Evolutionary conservation across 2,797 vertebrate genomes (phyloP).

Genomic region (Acrossocheilus fasciatus): DNA sequence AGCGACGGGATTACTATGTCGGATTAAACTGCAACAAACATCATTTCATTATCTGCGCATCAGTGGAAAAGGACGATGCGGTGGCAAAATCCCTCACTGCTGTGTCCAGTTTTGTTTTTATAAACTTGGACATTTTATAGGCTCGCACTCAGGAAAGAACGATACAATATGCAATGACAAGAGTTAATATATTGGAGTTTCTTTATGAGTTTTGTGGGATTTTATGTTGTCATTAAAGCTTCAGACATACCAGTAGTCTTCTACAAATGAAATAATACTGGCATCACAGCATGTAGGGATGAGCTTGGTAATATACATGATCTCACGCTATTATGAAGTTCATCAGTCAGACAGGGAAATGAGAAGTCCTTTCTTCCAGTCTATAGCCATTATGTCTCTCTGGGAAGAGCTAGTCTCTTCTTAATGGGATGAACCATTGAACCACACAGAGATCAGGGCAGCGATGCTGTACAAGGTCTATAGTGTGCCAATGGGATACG

Average conservation of each 20-base stretch:
- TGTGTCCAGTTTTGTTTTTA: slow-evolving; percentile 1
- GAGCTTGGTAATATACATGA: slow-evolving; percentile 1
- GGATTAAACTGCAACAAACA: slow-evolving; percentile 52
- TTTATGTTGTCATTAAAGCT: slow-evolving; percentile 33
- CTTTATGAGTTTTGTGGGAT: slow-evolving; percentile 4
- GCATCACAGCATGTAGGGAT: slow-evolving; percentile 35
- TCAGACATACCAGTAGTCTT: slow-evolving; percentile 20
- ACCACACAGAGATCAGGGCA: slow-evolving; percentile 54
- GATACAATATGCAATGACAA: not conserved
- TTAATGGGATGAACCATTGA: slow-evolving; percentile 53
- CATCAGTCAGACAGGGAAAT: slow-evolving; percentile 36
- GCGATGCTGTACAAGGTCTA: slow-evolving; percentile 51
- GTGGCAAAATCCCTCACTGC: slow-evolving; percentile 19
- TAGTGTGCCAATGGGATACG: slow-evolving; percentile 54
- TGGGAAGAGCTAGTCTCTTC: slow-evolving; percentile 40
- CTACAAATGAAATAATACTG: slow-evolving; percentile 17
- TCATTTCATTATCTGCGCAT: slow-evolving; percentile 55
- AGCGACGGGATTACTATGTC: slow-evolving; percentile 51
- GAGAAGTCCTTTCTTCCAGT: slow-evolving; percentile 44
- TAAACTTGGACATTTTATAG: not conserved
- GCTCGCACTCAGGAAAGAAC: not conserved
- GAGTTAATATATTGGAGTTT: not conserved
- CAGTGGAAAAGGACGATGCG: slow-evolving; percentile 27
- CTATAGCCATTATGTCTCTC: slow-evolving; percentile 34
- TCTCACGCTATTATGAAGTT: slow-evolving; percentile 37